Percentiles rank a stretch among this genome's conserved stretches.
phyloP scores from a whole-genome alignment of 2,113 vertebrate genomes.

The Brachyhypopomus occidentalis region DNA sequence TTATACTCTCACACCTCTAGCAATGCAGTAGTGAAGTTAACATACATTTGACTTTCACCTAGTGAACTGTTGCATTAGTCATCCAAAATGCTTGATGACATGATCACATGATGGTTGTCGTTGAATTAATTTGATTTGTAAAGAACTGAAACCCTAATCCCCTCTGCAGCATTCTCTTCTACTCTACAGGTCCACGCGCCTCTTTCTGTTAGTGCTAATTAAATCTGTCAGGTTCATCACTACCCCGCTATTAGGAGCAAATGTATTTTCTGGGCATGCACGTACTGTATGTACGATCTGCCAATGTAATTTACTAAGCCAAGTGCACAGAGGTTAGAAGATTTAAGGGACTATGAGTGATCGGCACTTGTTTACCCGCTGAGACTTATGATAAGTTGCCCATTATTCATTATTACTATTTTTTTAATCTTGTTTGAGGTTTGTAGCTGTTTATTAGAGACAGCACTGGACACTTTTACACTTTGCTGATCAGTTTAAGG shows the following conservation, averaged over 20 bases:
- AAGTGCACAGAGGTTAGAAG: conserved; percentile 53
- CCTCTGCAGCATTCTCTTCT: neutral
- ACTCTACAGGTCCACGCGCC: conserved; percentile 18
- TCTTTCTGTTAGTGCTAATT: conserved; percentile 52
- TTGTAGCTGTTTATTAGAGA: neutral
- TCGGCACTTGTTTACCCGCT: conserved; percentile 26
- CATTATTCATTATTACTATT: neutral
- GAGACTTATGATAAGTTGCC: conserved; percentile 5
- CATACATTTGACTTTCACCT: neutral
- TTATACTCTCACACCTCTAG: neutral
- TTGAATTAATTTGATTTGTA: conserved; percentile 2
- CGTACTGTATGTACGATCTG: conserved; percentile 41
- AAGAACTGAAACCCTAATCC: conserved; percentile 4
- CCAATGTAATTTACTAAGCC: conserved; percentile 55
- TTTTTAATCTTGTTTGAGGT: neutral
- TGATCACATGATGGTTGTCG: neutral
- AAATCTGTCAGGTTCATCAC: conserved; percentile 44
- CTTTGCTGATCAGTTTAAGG: neutral
- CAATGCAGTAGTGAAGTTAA: neutral
- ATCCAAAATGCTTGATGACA: neutral
- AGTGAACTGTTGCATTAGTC: neutral
- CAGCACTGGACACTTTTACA: neutral
- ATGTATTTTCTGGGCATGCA: conserved; percentile 50
- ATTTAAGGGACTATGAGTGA: conserved; percentile 49
- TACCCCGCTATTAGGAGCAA: conserved; percentile 45